Evolutionary conservation across 2,888 invertebrate species (phyloP), one percentile per base, ranked within the genome.

Genomic region (Chrysotoxum bicinctum): DNA sequence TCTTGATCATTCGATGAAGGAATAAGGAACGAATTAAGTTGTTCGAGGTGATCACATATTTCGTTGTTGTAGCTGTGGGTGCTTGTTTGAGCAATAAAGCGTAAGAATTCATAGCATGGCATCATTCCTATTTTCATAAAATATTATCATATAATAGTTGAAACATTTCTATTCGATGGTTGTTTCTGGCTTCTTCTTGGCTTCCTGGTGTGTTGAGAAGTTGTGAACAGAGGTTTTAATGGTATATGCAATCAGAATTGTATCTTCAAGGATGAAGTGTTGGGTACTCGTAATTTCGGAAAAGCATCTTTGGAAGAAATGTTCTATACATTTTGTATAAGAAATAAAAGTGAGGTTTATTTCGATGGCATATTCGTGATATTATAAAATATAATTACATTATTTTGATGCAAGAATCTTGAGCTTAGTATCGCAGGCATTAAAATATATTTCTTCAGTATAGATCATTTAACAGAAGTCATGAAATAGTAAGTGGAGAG

Each of bases 1-100:
- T 84, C 75, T 70, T 66, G 72, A 69, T 72, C 30, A 75, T 48
- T 35, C 79, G 74, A 64, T 83, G 74, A 79, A 75, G 74, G 75
- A 75, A 74, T 74, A 43, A 50, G 66, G 19, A 54, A 54, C 40
- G 21, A 35, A 74, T 74, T 43, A 62, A 74, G 73, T 62, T 74
- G 60, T 52, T 62, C 12, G 26, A 26, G 26, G 37, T 52, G 32
- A 64, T 16, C 30, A 1, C 9, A 10, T 9, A 21, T 10, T 8
- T 16, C 12, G 37, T 66, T 58, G 58, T 68, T 21, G 9, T 12
- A 64, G 12, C 48, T 16, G 45, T 23, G 32, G 35, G 12, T 48
- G 60, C 21, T 26, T 35, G 45, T 62, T 66, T 5, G 21, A 50
- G 54, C 10, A 56, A 69, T 68, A 60, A 68, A 60, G 52, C 45